These are phyloP conservation scores for Drosophila carrolli DNA, from an alignment of 1,140 invertebrate genomes.

Conservation along the genomic window DNA sequence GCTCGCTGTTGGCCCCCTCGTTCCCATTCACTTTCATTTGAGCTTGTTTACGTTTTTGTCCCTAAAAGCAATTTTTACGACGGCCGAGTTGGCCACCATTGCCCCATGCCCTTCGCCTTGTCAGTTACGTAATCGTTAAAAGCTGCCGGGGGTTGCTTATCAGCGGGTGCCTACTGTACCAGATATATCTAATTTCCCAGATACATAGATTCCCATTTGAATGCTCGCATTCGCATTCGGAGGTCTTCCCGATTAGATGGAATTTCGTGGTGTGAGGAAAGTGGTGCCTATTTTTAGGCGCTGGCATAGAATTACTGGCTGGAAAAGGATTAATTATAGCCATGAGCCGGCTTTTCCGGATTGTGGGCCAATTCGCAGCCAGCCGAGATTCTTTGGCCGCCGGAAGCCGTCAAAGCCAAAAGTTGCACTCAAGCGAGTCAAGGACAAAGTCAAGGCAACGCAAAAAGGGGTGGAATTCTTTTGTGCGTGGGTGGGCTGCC, in stretches of 20 bases:
- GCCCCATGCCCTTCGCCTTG: slow-evolving; percentile 5
- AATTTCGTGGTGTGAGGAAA: background rate
- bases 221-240: slow-evolving; percentile 2
- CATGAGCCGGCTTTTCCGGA: slow-evolving; percentile 7
- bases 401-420: slow-evolving; percentile 42
- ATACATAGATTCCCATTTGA: background rate
- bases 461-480: background rate
- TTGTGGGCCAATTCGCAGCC: background rate
- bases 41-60: slow-evolving; percentile 24
- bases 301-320: slow-evolving; percentile 8
- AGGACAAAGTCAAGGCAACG: slow-evolving; percentile 58
- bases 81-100: background rate
- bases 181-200: background rate
- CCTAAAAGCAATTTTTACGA: slow-evolving; percentile 31
- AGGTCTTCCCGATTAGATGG: slow-evolving; percentile 6
- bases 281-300: slow-evolving; percentile 41
- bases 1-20: too few species aligned
- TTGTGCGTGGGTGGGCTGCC: slow-evolving; percentile 1
- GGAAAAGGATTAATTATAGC: slow-evolving; percentile 11
- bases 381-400: slow-evolving; percentile 9
- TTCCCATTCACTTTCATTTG: slow-evolving; percentile 19
- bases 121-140: slow-evolving; percentile 43
- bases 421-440: slow-evolving; percentile 48
- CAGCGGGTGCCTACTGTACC: slow-evolving; percentile 24
- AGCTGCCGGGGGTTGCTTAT: slow-evolving; percentile 35